These are phyloP conservation scores for Calephelis nemesis DNA, from an alignment of 1,140 invertebrate species.

Conservation along the genomic window DNA sequence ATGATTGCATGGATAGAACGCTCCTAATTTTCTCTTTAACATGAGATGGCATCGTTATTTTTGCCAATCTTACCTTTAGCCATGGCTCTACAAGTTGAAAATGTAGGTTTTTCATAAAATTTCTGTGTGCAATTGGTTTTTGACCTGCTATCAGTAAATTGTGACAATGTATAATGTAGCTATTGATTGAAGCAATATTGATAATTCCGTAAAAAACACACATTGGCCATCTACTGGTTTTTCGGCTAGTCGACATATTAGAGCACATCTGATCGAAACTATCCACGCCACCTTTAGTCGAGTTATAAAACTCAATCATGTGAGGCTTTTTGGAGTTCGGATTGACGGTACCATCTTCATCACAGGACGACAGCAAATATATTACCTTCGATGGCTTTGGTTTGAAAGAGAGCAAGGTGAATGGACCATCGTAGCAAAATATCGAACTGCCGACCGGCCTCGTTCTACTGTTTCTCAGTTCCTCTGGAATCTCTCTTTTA, in stretches of 20 bases:
- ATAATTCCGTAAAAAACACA: neutral
- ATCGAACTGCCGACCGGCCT: no score
- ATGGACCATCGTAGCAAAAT: constrained; percentile 15
- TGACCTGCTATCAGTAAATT: no score
- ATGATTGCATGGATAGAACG: neutral
- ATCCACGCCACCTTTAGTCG: constrained; percentile 29
- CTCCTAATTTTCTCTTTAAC: no score
- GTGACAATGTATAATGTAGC: no score
- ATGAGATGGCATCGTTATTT: no score
- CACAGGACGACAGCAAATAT: constrained; percentile 1
- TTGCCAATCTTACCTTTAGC: no score
- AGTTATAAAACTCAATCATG: constrained; percentile 24
- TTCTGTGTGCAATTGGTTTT: no score
- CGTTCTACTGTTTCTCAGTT: no score
- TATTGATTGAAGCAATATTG: no score
- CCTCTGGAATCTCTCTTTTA: no score
- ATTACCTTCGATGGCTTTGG: constrained; percentile 57
- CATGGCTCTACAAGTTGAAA: no score
- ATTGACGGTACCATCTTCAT: constrained; percentile 29
- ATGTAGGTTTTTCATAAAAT: no score
- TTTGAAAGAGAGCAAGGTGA: constrained; percentile 54
- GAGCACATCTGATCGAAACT: constrained; percentile 26
- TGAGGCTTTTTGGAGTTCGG: neutral
- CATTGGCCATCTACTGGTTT: constrained; percentile 45
- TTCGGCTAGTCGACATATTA: constrained; percentile 24